Conservation (phyloP, 2,888 invertebrate genomes). For the Zygogramma bicolorata region DNA sequence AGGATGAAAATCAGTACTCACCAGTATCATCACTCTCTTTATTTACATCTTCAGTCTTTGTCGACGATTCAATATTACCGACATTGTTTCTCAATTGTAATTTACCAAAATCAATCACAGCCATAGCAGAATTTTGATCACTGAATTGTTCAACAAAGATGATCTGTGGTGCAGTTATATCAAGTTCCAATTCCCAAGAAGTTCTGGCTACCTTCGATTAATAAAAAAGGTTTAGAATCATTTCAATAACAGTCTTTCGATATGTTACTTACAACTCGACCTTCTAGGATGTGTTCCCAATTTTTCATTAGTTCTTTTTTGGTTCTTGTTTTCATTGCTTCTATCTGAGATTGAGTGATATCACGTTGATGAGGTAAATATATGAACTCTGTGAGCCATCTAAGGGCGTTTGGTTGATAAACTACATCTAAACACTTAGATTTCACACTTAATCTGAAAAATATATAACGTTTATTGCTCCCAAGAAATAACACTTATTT, state of each 20-base stretch:
- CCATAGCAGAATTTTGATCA: slow-evolving; percentile 80
- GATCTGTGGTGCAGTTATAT: slow-evolving; percentile 94
- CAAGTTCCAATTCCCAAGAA: slow-evolving; percentile 89
- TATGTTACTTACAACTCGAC: slow-evolving; percentile 68
- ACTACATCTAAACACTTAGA: slow-evolving; percentile 90
- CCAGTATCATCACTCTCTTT: slow-evolving; percentile 69
- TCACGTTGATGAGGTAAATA: slow-evolving; percentile 72
- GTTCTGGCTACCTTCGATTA: slow-evolving; percentile 73
- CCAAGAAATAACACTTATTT: too few relatives aligned
- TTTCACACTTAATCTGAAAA: slow-evolving; percentile 77
- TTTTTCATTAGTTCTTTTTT: slow-evolving; percentile 81
- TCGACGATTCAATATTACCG: slow-evolving; percentile 55
- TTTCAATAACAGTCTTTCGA: background rate
- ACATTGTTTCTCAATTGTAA: slow-evolving; percentile 74
- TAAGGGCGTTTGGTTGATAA: slow-evolving; percentile 77
- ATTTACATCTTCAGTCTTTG: slow-evolving; percentile 60
- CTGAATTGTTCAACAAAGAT: slow-evolving; percentile 86
- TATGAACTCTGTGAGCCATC: slow-evolving; percentile 82
- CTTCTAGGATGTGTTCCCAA: slow-evolving; percentile 80
- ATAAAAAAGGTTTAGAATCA: background rate
- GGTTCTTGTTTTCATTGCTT: slow-evolving; percentile 76
- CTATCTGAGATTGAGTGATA: slow-evolving; percentile 68
- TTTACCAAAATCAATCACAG: slow-evolving; percentile 92
- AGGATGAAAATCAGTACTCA: too few relatives aligned
- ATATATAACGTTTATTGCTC: slow-evolving; percentile 10